Evolutionary conservation across 2,888 invertebrate genomes (phyloP), one percentile per base, ranked within the genome.

Genomic region (Gibbula magus): DNA sequence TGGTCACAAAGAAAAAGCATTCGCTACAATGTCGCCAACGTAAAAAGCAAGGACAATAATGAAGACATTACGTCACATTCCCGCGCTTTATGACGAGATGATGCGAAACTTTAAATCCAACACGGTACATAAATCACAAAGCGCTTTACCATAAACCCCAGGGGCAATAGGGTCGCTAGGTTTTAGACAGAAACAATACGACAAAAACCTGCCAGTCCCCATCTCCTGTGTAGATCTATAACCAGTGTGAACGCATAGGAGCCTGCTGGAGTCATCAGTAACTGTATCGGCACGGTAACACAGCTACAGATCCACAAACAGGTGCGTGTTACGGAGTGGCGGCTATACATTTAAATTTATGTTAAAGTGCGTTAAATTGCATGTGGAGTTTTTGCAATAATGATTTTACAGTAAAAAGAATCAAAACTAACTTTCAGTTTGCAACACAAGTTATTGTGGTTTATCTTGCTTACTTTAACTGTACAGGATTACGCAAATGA

Each of bases 21-120:
- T 45, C 13, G 1, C 5, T 45, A 13, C 35, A 13, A 45, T 13
- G 10, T 35, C 8, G 8, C 8, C 8, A 35, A 5, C 8, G 8
- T 35, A 45, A 45, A 45, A 45, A 45, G 45, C 61, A 10, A 61
- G 1, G 25, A 61, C 25, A 25, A 61, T 29, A 61, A 29, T 29
- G 29, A 61, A 25, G 29, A 29, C 70, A 70, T 70, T 35, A 70
- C 18, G 70, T 70, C 70, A 70, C 35, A 35, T 70, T 70, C n/a
- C 29, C 35, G 67, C 35, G n/a, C 29, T 67, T 67, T 67, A 67
- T 20, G 32, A 35, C 70, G 70, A 20, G 39, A 70, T 70, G 32
- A 35, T 39, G 70, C 70, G 70, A 70, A 39, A 70, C 39, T 35
- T 70, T 10, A 35, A 35, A 70, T 35, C 20, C 70, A 70, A 70